A percentile compares a stretch with the other conserved stretches of the same genome.
Conservation (phyloP, 2,797 vertebrate species). For the Periophthalmus magnuspinnatus region DNA sequence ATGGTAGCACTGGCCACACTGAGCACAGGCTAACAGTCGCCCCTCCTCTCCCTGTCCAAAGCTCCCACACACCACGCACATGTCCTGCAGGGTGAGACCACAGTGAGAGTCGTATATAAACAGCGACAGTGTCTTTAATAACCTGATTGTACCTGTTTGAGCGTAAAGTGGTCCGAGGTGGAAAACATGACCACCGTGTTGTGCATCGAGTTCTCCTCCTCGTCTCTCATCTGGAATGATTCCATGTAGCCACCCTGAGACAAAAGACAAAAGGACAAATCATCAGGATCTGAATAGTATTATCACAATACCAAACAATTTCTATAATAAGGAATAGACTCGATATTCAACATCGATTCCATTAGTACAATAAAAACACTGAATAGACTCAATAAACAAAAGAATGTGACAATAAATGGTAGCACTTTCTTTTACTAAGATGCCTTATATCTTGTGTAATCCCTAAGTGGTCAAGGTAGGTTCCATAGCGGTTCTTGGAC, state of each 20-base stretch:
- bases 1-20: conserved; percentile 98
- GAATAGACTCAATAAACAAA: too few species aligned
- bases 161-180: conserved; percentile 91
- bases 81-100: conserved; percentile 78
- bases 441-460: too few species aligned
- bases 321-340: too few species aligned
- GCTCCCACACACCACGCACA: conserved; percentile 97
- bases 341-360: too few species aligned
- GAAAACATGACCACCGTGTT: conserved; percentile 98
- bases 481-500: too few species aligned
- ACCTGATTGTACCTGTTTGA: conserved; percentile 83
- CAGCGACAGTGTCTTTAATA: neutral
- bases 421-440: too few species aligned
- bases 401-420: too few species aligned
- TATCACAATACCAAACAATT: too few species aligned
- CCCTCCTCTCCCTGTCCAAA: conserved; percentile 94
- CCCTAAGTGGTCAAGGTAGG: too few species aligned
- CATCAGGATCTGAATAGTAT: neutral
- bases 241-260: conserved; percentile 71
- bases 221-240: conserved; percentile 85
- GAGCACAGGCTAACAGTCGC: conserved; percentile 90
- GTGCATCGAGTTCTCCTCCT: conserved; percentile 97
- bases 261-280: neutral
- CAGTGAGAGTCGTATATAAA: too few species aligned
- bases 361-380: too few species aligned